Evolutionary conservation across 2,797 vertebrate genomes (phyloP), one percentile per base, ranked within the genome.

Genomic region (Esox lucius): DNA sequence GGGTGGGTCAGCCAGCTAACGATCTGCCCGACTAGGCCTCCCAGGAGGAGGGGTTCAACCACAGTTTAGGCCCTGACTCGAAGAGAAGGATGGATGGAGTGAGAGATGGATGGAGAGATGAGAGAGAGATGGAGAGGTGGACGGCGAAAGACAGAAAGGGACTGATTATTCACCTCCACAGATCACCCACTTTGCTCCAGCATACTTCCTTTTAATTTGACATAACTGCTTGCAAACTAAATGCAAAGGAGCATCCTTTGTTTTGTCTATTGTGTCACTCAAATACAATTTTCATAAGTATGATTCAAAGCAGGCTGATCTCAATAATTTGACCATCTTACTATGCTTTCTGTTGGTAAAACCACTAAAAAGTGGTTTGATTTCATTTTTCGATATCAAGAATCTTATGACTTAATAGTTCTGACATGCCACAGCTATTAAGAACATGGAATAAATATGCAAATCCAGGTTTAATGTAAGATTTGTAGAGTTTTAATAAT

Each of bases 1-100:
- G 70, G 87, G 83, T 78, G 88, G 92, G 89, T 92, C 92, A 90
- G 90, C 84, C 84, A 88, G 86, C 86, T 93, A 94, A 93, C 85
- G 89, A 93, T 93, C 91, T 82, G 83, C 85, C 81, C 85, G 85
- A 85, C 85, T 79, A 71, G 74, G 79, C 80, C 81, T 90, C 91
- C 89, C 89, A 22, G 67, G 90, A 86, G 91, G 88, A 78, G 76
- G 78, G 68, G 92, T 93, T 94, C 92, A 94, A 82, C 87, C 73
- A 80, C 85, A 93, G 93, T 94, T 94, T 91, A 94, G 87, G 84
- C 83, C 84, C 75, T 69, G 82, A 83, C 85, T 85, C 68, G 79
- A 83, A 78, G 84, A 13, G 6, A 68, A 42, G 51, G 62, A 39
- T 59, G 70, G 16, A 39, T 13, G n/a, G 12, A 74, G 19, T 70